phyloP scores from a whole-genome alignment of 2,888 invertebrate genomes.

The Folsomia manolachei region DNA sequence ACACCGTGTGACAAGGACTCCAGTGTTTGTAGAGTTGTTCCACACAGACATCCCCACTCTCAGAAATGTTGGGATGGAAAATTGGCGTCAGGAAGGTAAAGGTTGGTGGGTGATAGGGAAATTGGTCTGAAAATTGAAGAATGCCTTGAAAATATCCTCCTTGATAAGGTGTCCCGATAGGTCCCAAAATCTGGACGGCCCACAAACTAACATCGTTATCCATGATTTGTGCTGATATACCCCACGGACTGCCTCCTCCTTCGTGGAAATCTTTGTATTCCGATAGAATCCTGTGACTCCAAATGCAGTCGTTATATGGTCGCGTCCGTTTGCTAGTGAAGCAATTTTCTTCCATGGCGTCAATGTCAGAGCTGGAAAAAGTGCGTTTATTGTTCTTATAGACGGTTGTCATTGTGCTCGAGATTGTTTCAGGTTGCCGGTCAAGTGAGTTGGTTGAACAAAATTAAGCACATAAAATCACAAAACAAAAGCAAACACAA shows the following conservation, averaged over 20 bases:
- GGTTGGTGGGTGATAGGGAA: not conserved
- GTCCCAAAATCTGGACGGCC: not conserved
- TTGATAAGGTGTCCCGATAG: not conserved
- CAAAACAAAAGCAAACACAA: too few relatives aligned
- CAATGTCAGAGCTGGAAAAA: too few relatives aligned
- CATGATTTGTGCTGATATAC: not conserved
- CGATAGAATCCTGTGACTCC: not conserved
- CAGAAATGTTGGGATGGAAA: slow-evolving; percentile 1
- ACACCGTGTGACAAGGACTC: not conserved
- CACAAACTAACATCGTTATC: not conserved
- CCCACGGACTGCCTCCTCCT: not conserved
- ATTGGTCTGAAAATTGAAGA: not conserved
- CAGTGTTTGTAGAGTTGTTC: not conserved
- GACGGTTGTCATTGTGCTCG: too few relatives aligned
- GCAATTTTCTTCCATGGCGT: too few relatives aligned
- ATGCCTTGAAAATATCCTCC: not conserved
- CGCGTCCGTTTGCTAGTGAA: too few relatives aligned
- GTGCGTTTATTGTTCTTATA: too few relatives aligned
- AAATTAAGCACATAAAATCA: too few relatives aligned
- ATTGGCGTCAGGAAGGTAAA: not conserved
- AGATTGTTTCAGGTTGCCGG: too few relatives aligned
- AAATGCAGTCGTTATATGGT: too few relatives aligned
- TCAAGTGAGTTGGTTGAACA: too few relatives aligned
- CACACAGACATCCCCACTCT: not conserved
- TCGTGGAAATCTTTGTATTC: not conserved